A percentile compares a stretch with the other conserved stretches of the same genome.
Conservation (phyloP, 1,140 invertebrate species). For the Drosophila mauritiana region DNA sequence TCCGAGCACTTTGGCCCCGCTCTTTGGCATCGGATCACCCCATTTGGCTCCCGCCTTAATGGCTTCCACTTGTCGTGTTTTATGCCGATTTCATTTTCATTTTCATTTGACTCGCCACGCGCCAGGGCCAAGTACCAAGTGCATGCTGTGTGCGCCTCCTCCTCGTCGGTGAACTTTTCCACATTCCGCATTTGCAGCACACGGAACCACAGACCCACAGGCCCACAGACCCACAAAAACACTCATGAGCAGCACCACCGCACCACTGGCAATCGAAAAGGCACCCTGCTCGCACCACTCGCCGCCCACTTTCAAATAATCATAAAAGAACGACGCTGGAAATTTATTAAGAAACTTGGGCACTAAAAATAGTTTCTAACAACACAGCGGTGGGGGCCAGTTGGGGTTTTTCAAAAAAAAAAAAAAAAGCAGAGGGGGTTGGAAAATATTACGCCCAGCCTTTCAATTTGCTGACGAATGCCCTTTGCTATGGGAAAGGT, state of each 20-base stretch:
- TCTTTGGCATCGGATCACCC: neutral
- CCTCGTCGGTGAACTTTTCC: conserved; percentile 47
- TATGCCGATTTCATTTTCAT: conserved; percentile 57
- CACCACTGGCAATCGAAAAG: neutral
- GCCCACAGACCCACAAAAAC: conserved; percentile 1
- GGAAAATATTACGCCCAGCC: neutral
- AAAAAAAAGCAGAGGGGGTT: too few species aligned
- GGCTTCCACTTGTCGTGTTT: conserved; percentile 58
- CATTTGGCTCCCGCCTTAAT: conserved; percentile 22
- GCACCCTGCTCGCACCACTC: neutral
- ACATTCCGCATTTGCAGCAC: conserved; percentile 13
- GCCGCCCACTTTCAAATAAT: conserved; percentile 42
- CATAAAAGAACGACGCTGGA: conserved; percentile 53
- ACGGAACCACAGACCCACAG: conserved; percentile 9
- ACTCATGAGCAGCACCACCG: neutral
- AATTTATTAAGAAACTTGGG: conserved; percentile 64
- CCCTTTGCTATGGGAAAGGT: conserved; percentile 2
- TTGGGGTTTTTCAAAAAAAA: neutral
- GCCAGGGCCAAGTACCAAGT: conserved; percentile 56
- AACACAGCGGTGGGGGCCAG: neutral
- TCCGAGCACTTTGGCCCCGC: conserved; percentile 7
- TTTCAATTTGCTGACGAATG: neutral
- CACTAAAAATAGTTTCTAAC: conserved; percentile 56
- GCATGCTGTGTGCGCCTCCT: conserved; percentile 29
- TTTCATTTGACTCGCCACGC: conserved; percentile 51